These are phyloP conservation scores for Cryptoblepharus egeriae DNA, from an alignment of 2,797 vertebrate genomes.

Conservation along the genomic window DNA sequence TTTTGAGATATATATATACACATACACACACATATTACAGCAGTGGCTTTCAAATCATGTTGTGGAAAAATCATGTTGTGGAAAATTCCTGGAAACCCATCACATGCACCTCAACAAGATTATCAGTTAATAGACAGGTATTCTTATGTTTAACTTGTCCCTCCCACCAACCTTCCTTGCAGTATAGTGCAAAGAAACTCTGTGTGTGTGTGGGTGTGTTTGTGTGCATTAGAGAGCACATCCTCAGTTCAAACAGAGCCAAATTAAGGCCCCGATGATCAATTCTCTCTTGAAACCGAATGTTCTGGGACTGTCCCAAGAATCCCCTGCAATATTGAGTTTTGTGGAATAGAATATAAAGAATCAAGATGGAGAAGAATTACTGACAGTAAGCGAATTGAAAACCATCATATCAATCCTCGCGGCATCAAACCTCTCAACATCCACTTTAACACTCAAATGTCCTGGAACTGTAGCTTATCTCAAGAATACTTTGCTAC, in stretches of 20 bases:
- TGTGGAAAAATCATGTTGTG: neutral
- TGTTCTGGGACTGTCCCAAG: neutral
- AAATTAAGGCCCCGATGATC: too few relatives aligned
- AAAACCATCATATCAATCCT: neutral
- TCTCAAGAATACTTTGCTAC: neutral
- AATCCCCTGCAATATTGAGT: neutral
- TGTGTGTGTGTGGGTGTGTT: neutral
- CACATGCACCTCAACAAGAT: neutral
- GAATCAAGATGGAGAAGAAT: neutral
- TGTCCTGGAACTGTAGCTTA: neutral
- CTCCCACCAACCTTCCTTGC: neutral
- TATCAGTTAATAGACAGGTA: neutral
- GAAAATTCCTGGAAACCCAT: constrained; percentile 3
- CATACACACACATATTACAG: neutral
- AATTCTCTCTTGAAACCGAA: neutral
- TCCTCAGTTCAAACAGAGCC: neutral
- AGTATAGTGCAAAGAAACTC: neutral
- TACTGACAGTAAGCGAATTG: neutral
- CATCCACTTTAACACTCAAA: constrained; percentile 41
- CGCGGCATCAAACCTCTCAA: neutral
- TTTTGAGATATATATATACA: neutral
- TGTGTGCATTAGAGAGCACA: neutral
- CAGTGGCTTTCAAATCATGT: neutral
- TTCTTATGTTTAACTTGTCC: neutral
- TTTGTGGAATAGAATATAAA: neutral